Evolutionary conservation across 2,113 vertebrate species (phyloP), one percentile per base, ranked within the genome.

Genomic region (Anser brachyrhynchus): DNA sequence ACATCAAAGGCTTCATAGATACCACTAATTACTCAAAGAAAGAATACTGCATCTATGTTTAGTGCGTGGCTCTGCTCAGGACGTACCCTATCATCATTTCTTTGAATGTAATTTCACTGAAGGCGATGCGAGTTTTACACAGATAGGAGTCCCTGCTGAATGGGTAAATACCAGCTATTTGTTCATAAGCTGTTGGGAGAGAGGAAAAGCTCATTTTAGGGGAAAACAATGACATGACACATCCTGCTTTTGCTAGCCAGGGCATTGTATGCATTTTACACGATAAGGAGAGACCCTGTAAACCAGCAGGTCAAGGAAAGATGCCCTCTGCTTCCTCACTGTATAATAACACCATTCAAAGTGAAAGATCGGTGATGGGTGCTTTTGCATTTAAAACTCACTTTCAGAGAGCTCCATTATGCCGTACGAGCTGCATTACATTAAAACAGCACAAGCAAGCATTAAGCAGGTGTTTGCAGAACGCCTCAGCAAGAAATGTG

Each of bases 401-500:
- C 51, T 95, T 92, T 73, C 78, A 75, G 72, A 67, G 69, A 72
- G 22, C 74, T 13, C 58, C 59, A 78, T 82, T 46, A 23, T 26
- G 44, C 71, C 1, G 4, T 7, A 20, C 13, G 64, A 64, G 22
- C 20, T 28, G 1, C 15, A 3, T 5, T 17, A 70, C 13, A 8
- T 62, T n/a, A 29, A 26, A 72, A 33, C 21, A 31, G 59, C 0
- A 0, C 35, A 7, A 0, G 3, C 13, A 26, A 44, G 46, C 35
- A 11, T 62, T 59, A 23, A 35, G 57, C 51, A 85, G 72, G 74
- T 58, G 71, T 26, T 37, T 83, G 71, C 55, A 74, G 90, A 73
- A 35, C 0, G 2, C 57, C 64, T 71, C 66, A 33, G 54, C 39
- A 16, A 59, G 64, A 2, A 64, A 49, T 5, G 41, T 17, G 69